Base-by-base conservation (phyloP, 2,888 invertebrate species). In the Balanococcus diminutus region DNA sequence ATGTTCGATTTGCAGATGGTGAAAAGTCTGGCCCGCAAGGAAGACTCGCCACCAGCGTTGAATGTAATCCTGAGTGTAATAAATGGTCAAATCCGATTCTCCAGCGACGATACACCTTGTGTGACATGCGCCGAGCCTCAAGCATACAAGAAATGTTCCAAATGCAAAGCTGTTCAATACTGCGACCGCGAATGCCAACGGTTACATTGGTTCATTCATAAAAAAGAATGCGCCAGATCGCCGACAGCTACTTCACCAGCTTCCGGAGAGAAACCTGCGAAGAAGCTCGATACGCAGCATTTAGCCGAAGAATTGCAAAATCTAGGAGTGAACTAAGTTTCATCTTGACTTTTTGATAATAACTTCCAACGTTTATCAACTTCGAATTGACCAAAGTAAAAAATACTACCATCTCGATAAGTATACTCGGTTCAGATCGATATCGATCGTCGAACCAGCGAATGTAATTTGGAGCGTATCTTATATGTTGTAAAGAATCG, bases 161-260 rank as follows among this genome's bases (percentile, higher is more conserved):
- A 96, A 90, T 99, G 99, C 90, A 97, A 96, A 92, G 93, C 93
- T 86, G 96, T 96, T 84, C 94, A 95, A 89, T 99, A 99, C 90
- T 99, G 99, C 91, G 95, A 97, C 90, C 92, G 96, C 87, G 95
- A 95, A 89, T 99, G 99, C 90, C 99, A 99, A 90, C 93, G 96
- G 88, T 91, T 98, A 81, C 98, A 96, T 90, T 96, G 96, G 96
- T 96, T 95, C 89, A 93, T 95, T 89, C 96, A 97, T 90, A 96
- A 96, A 90, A 96, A 96, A 89, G 94, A 93, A 51, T 97, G 96
- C 89, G 87, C 86, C 1, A 46, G 87, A 67, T 86, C 86, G 5
- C 36, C 86, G 8, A 86, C 86, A 8, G 51, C 32, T 32, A 82
- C 8, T 56, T 75, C n/a, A 32, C 75, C 75, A 32, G 16, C 75